Base-by-base conservation (phyloP, 2,888 invertebrate species). In the Spialia ferax region DNA sequence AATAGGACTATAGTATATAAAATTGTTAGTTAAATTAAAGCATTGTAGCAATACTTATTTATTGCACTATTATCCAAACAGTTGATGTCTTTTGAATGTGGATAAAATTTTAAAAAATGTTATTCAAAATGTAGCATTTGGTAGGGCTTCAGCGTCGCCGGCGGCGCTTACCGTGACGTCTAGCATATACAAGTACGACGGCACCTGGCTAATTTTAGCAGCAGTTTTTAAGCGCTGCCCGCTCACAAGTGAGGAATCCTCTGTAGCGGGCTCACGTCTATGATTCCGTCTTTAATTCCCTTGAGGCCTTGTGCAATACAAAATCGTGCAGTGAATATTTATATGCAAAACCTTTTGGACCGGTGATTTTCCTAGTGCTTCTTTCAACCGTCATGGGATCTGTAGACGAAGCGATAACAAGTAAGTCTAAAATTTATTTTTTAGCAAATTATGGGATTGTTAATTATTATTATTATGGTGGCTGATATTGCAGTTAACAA, bases 121-220 rank as follows among this genome's bases (percentile, higher is more conserved):
- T 3, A 56, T 29, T 42, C 20, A 70, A 65, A 75, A 74, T 71
- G 69, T 71, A 71, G 63, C 70, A 70, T 62, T 70, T 68, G 70
- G 68, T 69, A 68, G 66, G 71, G 65, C 70, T 63, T 68, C 48
- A 45, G 71, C 69, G 70, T 67, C 73, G 71, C 42, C 71, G 69
- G 71, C 55, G 68, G 70, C 60, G 71, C 64, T 68, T 15, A 69
- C 72, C 71, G 73, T 67, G 75, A 69, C 79, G 78, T 77, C 79
- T 78, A 68, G 62, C 65, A 69, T 23, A 68, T 62, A 54, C 56
- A 65, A 65, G 63, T 68, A 67, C 67, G 73, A 68, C 70, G 73
- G 71, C 79, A 80, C 82, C 81, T 79, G 75, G 85, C 88, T 89
- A 89, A 87, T 84, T 88, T 84, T 89, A 89, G 88, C 83, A 73